These are phyloP conservation scores for Lycopodina hypogea DNA, from an alignment of 37 sponge, comb jelly and placozoan species.

Conservation along the genomic window DNA sequence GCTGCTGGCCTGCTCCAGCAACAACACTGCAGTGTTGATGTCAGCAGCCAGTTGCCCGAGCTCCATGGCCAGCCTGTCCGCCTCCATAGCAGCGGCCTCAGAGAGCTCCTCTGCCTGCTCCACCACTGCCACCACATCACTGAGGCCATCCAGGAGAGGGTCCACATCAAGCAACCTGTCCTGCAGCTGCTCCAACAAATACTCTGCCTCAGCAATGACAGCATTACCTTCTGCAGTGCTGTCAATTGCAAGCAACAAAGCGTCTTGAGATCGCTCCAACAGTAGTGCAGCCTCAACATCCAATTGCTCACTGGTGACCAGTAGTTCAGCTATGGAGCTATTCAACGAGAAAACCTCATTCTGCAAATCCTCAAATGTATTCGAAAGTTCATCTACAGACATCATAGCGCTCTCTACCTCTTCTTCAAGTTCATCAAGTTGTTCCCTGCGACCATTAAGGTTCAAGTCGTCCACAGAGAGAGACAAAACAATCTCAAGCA, in stretches of 20 bases:
- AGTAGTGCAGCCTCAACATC: slow-evolving; percentile 14
- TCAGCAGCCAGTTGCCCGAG: background rate
- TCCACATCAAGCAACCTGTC: background rate
- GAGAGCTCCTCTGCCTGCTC: slow-evolving; percentile 17
- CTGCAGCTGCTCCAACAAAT: slow-evolving; percentile 11
- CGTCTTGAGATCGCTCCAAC: background rate
- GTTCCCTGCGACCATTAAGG: background rate
- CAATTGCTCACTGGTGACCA: slow-evolving; percentile 6
- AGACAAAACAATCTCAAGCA: background rate
- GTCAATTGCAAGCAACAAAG: slow-evolving; percentile 13
- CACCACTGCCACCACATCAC: slow-evolving; percentile 9
- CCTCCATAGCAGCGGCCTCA: background rate
- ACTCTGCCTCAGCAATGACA: background rate
- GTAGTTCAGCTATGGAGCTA: background rate
- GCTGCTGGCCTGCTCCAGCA: slow-evolving; percentile 9
- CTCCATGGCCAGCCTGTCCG: background rate
- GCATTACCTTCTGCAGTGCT: slow-evolving; percentile 7
- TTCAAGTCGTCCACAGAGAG: background rate
- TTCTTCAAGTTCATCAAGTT: slow-evolving; percentile 3
- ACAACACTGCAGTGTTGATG: background rate
- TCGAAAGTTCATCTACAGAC: background rate
- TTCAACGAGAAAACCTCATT: background rate
- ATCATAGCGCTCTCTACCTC: background rate
- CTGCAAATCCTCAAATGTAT: background rate
- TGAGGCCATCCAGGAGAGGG: slow-evolving; percentile 4